Conservation (phyloP, 2,888 invertebrate genomes). For the Rhamphomyia laevipes region DNA sequence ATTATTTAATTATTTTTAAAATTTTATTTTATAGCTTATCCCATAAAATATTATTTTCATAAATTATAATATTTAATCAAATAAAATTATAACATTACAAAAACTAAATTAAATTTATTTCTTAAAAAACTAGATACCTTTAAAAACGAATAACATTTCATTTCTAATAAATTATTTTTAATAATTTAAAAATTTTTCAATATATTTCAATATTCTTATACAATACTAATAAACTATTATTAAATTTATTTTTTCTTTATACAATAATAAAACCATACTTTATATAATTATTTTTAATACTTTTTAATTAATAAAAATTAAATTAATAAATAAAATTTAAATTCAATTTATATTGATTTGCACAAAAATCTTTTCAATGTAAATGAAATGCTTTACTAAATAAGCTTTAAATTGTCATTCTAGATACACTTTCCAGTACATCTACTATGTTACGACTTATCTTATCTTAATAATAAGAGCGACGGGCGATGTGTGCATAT, state of each 20-base stretch:
- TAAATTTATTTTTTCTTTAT: constrained; percentile 41
- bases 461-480: no score
- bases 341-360: constrained; percentile 19
- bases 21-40: constrained; percentile 48
- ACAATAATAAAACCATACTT: constrained; percentile 38
- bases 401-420: no score
- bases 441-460: no score
- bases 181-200: constrained; percentile 45
- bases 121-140: constrained; percentile 56
- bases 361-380: no score
- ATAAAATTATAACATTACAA: constrained; percentile 16
- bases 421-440: no score
- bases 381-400: no score
- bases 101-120: constrained; percentile 44
- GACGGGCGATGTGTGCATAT: constrained; percentile 69
- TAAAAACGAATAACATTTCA: constrained; percentile 54
- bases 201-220: constrained; percentile 43
- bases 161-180: constrained; percentile 48
- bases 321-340: constrained; percentile 24
- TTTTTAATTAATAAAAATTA: constrained; percentile 25
- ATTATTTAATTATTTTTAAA: constrained; percentile 38
- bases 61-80: constrained; percentile 30
- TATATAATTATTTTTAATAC: constrained; percentile 38
- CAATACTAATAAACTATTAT: constrained; percentile 48
- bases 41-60: constrained; percentile 42